Conservation (phyloP, 2,888 invertebrate species). For the Nymphalis urticae region DNA sequence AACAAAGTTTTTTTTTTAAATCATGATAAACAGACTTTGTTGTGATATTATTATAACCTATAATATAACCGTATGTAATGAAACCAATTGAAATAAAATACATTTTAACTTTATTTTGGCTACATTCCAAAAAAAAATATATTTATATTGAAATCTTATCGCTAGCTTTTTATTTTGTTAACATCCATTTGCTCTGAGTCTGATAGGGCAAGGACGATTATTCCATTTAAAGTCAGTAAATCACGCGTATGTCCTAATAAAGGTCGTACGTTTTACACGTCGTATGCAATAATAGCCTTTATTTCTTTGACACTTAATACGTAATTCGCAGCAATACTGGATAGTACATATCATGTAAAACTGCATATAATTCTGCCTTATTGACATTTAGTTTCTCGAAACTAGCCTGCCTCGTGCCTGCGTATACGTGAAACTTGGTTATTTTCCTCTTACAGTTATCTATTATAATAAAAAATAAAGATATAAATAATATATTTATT, state of each 20-base stretch:
- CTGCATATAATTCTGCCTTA: background rate
- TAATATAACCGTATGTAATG: too few species aligned
- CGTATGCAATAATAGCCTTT: background rate
- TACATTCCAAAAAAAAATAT: too few species aligned
- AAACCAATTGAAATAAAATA: too few species aligned
- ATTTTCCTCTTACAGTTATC: background rate
- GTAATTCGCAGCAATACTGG: background rate
- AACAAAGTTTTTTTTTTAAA: too few species aligned
- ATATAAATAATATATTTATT: too few species aligned
- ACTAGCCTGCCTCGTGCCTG: background rate
- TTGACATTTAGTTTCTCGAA: background rate
- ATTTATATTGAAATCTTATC: too few species aligned
- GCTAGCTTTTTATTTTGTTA: background rate
- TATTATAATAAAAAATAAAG: too few species aligned
- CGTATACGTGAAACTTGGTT: background rate
- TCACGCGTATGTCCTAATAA: background rate
- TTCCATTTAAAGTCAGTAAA: slow-evolving; percentile 11
- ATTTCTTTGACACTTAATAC: background rate
- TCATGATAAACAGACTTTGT: too few species aligned
- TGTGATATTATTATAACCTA: too few species aligned
- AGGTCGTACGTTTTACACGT: background rate
- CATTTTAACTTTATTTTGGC: too few species aligned
- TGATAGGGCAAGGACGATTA: slow-evolving; percentile 22
- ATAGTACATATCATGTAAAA: background rate
- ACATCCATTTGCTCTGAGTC: background rate